Evolutionary conservation across 2,888 invertebrate genomes (phyloP).

Genomic region (Pachymerium ferrugineum): DNA sequence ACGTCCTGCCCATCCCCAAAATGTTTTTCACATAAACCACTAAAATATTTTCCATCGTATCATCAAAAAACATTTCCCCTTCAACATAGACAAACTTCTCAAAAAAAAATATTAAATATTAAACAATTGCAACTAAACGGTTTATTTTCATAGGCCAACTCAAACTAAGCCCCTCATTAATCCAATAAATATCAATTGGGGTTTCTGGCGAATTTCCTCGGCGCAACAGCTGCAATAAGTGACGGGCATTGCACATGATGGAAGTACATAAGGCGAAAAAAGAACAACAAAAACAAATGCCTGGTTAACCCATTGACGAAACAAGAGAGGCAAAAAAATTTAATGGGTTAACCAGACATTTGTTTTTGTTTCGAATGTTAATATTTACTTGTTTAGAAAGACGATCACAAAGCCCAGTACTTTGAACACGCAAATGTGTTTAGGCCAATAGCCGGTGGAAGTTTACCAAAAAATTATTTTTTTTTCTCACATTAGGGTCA

Average conservation of each 20-base stretch:
- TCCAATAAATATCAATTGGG: not conserved
- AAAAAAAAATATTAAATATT: no score
- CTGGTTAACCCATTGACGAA: not conserved
- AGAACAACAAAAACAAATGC: not conserved
- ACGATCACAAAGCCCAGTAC: not conserved
- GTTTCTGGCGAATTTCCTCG: not conserved
- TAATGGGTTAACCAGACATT: not conserved
- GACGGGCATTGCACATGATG: not conserved
- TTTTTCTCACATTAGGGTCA: not conserved
- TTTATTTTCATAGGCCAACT: not conserved
- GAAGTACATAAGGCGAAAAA: no score
- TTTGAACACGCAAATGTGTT: constrained; percentile 1
- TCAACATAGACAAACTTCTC: no score
- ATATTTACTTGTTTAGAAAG: not conserved
- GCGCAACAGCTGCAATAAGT: constrained; percentile 11
- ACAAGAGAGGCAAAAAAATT: not conserved
- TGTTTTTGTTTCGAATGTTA: not conserved
- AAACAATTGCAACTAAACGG: no score
- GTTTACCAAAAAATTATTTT: constrained; percentile 2
- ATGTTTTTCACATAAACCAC: no score
- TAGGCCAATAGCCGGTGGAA: not conserved
- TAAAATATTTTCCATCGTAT: not conserved
- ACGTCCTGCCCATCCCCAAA: constrained; percentile 19
- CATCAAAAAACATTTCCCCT: no score
- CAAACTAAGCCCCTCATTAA: not conserved